phyloP scores from a whole-genome alignment of 2,888 invertebrate species.

The Monochamus alternatus region DNA sequence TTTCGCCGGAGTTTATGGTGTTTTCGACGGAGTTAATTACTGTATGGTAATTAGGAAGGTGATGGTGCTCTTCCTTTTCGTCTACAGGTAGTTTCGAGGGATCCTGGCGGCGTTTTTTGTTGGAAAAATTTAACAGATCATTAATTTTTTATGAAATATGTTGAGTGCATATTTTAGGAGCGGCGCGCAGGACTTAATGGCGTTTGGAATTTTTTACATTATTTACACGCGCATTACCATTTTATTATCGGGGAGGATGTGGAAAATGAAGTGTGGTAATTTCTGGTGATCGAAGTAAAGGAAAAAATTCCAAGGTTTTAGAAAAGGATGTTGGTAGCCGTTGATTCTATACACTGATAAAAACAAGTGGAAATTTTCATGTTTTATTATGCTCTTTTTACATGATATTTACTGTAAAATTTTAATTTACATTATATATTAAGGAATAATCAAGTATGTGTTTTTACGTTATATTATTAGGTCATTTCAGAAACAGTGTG shows the following conservation, averaged over 20 bases:
- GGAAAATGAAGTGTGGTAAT: neutral
- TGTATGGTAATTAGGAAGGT: constrained; percentile 67
- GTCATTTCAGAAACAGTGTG: no score
- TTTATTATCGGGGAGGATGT: neutral
- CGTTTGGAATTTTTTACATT: constrained; percentile 3
- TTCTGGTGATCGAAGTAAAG: no score
- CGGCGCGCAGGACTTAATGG: constrained; percentile 12
- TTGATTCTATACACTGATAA: neutral
- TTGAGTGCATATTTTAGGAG: constrained; percentile 13
- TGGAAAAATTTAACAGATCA: constrained; percentile 51
- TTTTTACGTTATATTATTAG: no score
- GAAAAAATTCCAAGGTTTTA: neutral
- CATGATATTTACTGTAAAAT: no score
- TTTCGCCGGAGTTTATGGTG: constrained; percentile 52
- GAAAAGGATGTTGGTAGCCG: no score
- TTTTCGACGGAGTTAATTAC: constrained; percentile 63
- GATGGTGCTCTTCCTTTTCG: constrained; percentile 63
- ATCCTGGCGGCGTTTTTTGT: constrained; percentile 46
- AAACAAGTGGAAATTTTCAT: no score
- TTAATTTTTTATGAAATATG: constrained; percentile 47
- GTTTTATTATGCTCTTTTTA: no score
- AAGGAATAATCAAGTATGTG: no score
- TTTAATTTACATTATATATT: no score
- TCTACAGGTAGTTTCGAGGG: constrained; percentile 54
- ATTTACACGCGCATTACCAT: constrained; percentile 23